Evolutionary conservation across 2,797 vertebrate species (phyloP).

Genomic region (Peromyscus nudipes): DNA sequence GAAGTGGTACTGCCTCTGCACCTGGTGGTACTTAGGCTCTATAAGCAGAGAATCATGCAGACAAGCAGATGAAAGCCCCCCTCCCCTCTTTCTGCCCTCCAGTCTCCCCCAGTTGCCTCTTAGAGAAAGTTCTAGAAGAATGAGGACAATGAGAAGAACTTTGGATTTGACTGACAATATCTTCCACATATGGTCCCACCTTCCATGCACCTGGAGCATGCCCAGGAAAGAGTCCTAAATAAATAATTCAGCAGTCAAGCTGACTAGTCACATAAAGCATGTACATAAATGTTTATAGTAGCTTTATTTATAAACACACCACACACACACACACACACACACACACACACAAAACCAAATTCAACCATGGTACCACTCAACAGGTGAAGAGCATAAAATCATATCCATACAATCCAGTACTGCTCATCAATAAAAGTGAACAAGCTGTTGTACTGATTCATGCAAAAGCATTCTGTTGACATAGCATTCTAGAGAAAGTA

Average conservation of each 20-base stretch:
- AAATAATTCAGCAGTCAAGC: not conserved
- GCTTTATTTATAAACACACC: not conserved
- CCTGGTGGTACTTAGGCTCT: not conserved
- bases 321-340: not conserved
- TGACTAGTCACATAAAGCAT: not conserved
- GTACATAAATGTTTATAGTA: not conserved
- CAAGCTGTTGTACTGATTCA: not conserved
- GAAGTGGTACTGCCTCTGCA: not conserved
- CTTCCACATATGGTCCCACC: not conserved
- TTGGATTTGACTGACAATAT: not conserved
- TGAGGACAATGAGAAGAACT: not conserved
- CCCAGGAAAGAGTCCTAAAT: not conserved
- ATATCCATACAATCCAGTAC: not conserved
- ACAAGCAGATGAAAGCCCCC: not conserved
- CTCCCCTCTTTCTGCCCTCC: not conserved
- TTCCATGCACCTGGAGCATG: not conserved
- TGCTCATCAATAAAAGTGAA: not conserved
- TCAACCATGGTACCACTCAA: not conserved
- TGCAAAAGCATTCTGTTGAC: not conserved
- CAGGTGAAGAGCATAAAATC: not conserved
- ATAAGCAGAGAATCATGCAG: not conserved
- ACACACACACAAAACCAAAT: not conserved
- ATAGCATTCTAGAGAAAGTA: not conserved
- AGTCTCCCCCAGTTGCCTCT: not conserved
- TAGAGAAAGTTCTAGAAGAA: conserved; percentile 3